These are phyloP conservation scores for Australoheros scitulus DNA, from an alignment of 2,113 vertebrate species.

Conservation along the genomic window DNA sequence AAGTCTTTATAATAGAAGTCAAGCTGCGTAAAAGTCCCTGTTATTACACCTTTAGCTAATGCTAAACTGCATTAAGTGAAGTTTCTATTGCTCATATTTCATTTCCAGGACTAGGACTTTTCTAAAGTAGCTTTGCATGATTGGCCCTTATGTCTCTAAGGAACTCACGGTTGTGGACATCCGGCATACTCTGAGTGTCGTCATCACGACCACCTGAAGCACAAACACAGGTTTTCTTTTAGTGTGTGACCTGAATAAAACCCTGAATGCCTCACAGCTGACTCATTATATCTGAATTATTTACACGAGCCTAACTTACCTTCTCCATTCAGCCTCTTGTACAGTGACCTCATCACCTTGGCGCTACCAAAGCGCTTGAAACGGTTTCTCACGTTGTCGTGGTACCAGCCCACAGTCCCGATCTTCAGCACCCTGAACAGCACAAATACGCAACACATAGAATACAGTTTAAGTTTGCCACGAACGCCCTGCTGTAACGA, in stretches of 20 bases:
- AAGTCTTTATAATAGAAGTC: too few relatives aligned
- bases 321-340: conserved; percentile 83
- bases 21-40: too few relatives aligned
- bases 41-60: too few relatives aligned
- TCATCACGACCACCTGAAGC: conserved; percentile 75
- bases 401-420: conserved; percentile 91
- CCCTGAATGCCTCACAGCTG: not conserved
- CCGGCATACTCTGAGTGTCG: conserved; percentile 81
- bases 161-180: conserved; percentile 76
- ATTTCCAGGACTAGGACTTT: not conserved
- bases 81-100: too few relatives aligned
- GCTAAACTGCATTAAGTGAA: too few relatives aligned
- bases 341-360: conserved; percentile 91
- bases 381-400: conserved; percentile 86
- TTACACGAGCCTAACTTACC: conserved; percentile 52
- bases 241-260: not conserved
- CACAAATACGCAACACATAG: not conserved
- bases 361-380: conserved; percentile 94
- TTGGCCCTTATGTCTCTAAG: not conserved
- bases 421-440: conserved; percentile 87
- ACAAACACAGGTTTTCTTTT: not conserved
- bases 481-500: not conserved
- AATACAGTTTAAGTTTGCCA: not conserved
- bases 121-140: not conserved
- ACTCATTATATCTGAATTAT: not conserved